Percentiles rank a stretch among this genome's conserved stretches.
These are phyloP conservation scores for Torymus tubicola DNA, from an alignment of 2,888 invertebrate species.

Conservation along the genomic window DNA sequence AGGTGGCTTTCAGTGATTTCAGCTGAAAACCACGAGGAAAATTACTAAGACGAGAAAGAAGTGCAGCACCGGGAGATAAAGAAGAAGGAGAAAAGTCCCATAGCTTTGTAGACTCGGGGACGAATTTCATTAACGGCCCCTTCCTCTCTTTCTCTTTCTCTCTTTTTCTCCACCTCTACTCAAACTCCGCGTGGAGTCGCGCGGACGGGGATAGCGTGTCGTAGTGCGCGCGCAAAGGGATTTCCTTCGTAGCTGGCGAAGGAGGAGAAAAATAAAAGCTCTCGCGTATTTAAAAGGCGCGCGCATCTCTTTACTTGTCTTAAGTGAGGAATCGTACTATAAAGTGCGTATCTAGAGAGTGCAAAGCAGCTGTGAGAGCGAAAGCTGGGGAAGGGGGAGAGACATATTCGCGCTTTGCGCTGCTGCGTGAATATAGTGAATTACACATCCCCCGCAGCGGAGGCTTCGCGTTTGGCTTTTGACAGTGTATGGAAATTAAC, in stretches of 20 bases:
- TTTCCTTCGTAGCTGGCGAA: background rate
- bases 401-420: too few species aligned
- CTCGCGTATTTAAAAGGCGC: conserved; percentile 26
- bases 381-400: too few species aligned
- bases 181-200: background rate
- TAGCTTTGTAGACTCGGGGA: conserved; percentile 48
- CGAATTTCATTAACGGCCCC: conserved; percentile 54
- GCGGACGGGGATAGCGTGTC: background rate
- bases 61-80: background rate
- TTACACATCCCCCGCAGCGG: background rate
- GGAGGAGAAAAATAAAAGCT: conserved; percentile 34
- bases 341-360: too few species aligned
- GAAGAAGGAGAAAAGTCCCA: conserved; percentile 22
- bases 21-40: conserved; percentile 28
- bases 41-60: conserved; percentile 37
- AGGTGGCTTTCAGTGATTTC: background rate
- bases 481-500: conserved; percentile 26
- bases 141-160: background rate
- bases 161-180: conserved; percentile 23
- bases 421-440: too few species aligned
- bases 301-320: conserved; percentile 4
- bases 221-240: conserved; percentile 21
- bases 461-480: conserved; percentile 3
- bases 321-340: too few species aligned
- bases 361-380: too few species aligned